These are phyloP conservation scores for Sinocyclocheilus anshuiensis DNA, from an alignment of 2,113 vertebrate genomes.

Conservation along the genomic window DNA sequence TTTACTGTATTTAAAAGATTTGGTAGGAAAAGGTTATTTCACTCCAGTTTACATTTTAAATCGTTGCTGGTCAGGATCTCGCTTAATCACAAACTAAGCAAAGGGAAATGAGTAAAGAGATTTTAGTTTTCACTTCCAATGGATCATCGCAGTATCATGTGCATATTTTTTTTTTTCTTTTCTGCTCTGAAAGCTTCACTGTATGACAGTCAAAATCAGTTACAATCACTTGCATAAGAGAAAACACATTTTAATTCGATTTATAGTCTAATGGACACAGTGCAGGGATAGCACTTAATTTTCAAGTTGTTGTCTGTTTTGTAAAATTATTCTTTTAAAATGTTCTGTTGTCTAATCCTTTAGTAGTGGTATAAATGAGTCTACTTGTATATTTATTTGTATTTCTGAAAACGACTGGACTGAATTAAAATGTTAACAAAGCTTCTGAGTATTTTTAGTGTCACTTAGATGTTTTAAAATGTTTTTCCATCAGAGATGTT, in stretches of 20 bases:
- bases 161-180: neutral
- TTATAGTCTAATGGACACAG: neutral
- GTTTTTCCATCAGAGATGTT: neutral
- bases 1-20: constrained; percentile 7
- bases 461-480: neutral
- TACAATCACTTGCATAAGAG: neutral
- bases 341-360: neutral
- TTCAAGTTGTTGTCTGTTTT: neutral
- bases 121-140: constrained; percentile 13
- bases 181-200: neutral
- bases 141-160: neutral
- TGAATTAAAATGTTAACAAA: neutral
- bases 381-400: constrained; percentile 13
- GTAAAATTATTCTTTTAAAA: neutral
- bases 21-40: neutral
- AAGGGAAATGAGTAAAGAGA: neutral
- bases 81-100: neutral
- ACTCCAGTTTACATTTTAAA: neutral
- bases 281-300: neutral
- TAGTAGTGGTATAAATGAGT: neutral
- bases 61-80: neutral
- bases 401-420: neutral
- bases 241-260: neutral
- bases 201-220: neutral
- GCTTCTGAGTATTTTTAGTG: neutral